Base-by-base conservation (phyloP, 2,797 vertebrate species). In the Eupleurogrammus muticus region DNA sequence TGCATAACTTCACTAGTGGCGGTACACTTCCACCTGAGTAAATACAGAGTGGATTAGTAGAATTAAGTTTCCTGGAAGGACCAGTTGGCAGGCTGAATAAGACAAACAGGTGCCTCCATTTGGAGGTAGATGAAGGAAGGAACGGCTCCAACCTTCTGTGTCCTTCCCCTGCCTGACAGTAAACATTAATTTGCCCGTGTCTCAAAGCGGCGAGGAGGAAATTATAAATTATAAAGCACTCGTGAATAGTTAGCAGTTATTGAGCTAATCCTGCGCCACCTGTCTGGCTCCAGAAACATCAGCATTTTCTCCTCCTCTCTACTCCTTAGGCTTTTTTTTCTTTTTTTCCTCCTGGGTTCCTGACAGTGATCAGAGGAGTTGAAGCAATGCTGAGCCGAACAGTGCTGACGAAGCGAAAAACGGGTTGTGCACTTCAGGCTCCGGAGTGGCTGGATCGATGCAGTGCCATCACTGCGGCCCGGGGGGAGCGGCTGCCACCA, bases 351-450 rank as follows among this genome's bases (percentile, higher is more conserved):
- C 79, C 44, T 17, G 79, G 84, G 77, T 84, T 79, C 83, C 57
- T 87, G 88, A 91, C 84, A 85, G 84, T 36, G 73, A 86, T 81
- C 85, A 76, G 82, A 81, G 82, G 78, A 82, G 80, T 81, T 84
- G 80, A 67, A 82, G 78, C 56, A 46, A 61, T 46, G 73, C 85
- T 81, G 89, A 85, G 85, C 80, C 71, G 69, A 90, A 87, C 83
- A 83, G 77, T 90, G 91, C 91, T 92, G 92, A 93, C 90, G 67
- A 90, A 90, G 92, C 89, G 80, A 86, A 89, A 92, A 89, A n/a
- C n/a, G n/a, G 72, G 69, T 66, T 70, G 47, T 82, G 83, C 85
- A 85, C 89, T 89, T 81, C 73, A 82, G 86, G 86, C 84, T 82
- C 85, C 58, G 6, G 80, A 91, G 86, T 69, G 84, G 80, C 91